Evolutionary conservation across 2,797 vertebrate species (phyloP), one percentile per base, ranked within the genome.

Genomic region (Phylloscopus collybita): DNA sequence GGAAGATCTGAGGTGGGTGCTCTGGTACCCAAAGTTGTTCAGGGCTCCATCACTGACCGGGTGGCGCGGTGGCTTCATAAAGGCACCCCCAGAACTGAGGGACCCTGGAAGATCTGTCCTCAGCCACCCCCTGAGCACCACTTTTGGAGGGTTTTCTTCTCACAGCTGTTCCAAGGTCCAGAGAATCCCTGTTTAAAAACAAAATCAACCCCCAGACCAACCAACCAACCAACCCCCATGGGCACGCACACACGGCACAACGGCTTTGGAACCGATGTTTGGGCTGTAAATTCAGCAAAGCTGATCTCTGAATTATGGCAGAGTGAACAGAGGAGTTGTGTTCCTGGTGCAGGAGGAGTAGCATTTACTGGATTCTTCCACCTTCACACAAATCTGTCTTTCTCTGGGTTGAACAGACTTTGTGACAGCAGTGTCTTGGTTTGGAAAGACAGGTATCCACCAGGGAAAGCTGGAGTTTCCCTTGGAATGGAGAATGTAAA

Each of bases 181-280:
- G 45, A 56, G 57, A 84, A 44, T 54, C 42, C 11, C 30, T 38
- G 16, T 50, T 75, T 42, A 23, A 85, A 83, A 80, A 6, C 32
- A 47, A 67, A 70, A 29, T 19, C 50, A 70, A 5, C 23, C 50
- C 64, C 9, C 18, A 13, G 36, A 26, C 20, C 47, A 54, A 49
- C 3, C 16, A 51, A 38, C 14, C 62, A 50, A 49, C 3, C 16
- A 47, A 38, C 13, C 62, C 45, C 59, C 59, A 3, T 0, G 13
- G 8, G 1, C 9, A 3, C 0, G 2, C 8, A 30, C 10, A 10
- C 18, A 2, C 0, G 0, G 56, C 67, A 22, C 51, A 66, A 21
- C 57, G 17, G 8, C 32, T 49, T 51, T 12, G 32, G 22, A 32
- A 9, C 22, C 3, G n/a, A n/a, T n/a, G n/a, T n/a, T n/a, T 21